Conservation (phyloP, 2,797 vertebrate species). For the Phoebastria nigripes region DNA sequence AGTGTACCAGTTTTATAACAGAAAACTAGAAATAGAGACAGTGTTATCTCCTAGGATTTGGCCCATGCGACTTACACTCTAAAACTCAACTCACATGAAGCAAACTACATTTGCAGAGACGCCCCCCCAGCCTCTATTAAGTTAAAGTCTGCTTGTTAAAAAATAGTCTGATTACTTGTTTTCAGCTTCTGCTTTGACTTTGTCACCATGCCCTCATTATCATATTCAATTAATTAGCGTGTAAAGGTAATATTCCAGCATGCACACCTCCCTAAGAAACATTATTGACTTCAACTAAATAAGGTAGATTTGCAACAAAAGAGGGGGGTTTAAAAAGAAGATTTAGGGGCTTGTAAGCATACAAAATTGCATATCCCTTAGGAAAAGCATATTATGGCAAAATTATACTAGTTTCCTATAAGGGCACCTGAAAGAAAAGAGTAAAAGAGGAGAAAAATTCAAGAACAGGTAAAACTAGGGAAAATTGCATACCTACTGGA, state of each 20-base stretch:
- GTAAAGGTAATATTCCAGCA: conserved; percentile 58
- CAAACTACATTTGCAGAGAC: not conserved
- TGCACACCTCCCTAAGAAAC: conserved; percentile 31
- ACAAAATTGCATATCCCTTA: not conserved
- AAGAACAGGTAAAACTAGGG: not conserved
- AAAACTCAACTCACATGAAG: not conserved
- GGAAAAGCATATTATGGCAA: not conserved
- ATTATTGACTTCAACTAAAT: conserved; percentile 62
- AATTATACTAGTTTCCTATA: not conserved
- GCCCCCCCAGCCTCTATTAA: not conserved
- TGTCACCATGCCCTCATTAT: conserved; percentile 70
- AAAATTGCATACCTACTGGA: not conserved
- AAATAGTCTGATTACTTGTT: conserved; percentile 54
- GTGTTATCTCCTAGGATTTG: not conserved
- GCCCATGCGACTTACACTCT: not conserved
- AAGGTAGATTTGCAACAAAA: conserved; percentile 22
- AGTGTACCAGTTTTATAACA: not conserved
- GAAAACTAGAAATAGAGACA: not conserved
- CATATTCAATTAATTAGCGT: conserved; percentile 73
- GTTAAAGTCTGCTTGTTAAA: conserved; percentile 7
- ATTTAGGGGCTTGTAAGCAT: not conserved
- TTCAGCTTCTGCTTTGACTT: conserved; percentile 67
- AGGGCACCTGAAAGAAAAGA: not conserved
- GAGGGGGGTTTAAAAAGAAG: not conserved
- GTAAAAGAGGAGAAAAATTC: not conserved